phyloP scores from a whole-genome alignment of 2,888 invertebrate genomes.

The Phragmatobia fuliginosa region DNA sequence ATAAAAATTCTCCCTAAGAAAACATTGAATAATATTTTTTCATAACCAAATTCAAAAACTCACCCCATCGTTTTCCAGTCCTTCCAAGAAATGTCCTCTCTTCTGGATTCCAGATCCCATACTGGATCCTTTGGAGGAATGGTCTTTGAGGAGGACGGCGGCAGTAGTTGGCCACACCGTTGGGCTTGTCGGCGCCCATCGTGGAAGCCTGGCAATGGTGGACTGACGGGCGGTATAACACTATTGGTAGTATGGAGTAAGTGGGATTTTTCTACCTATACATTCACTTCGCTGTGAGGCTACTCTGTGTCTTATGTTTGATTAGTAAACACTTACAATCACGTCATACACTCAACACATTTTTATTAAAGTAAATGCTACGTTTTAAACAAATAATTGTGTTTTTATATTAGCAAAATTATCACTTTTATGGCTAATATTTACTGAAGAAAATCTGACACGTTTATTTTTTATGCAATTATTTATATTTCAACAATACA shows the following conservation, averaged over 20 bases:
- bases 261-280: slow-evolving; percentile 30
- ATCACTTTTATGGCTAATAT: background rate
- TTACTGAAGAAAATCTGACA: background rate
- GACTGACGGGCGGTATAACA: slow-evolving; percentile 29
- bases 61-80: slow-evolving; percentile 89
- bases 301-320: background rate
- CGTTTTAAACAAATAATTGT: background rate
- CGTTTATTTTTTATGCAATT: too few relatives aligned
- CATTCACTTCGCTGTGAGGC: slow-evolving; percentile 17
- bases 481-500: too few relatives aligned
- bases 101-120: slow-evolving; percentile 87
- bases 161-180: slow-evolving; percentile 76
- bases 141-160: slow-evolving; percentile 76
- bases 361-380: background rate
- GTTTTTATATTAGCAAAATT: background rate
- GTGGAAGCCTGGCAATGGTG: slow-evolving; percentile 37
- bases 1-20: background rate
- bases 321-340: background rate
- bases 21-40: background rate
- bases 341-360: background rate
- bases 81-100: slow-evolving; percentile 88
- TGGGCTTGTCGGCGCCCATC: slow-evolving; percentile 81
- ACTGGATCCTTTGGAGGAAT: slow-evolving; percentile 71
- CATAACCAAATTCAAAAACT: slow-evolving; percentile 57
- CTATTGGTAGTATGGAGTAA: background rate